phyloP scores from a whole-genome alignment of 23 tunicate species.

The Trididemnum clinides region DNA sequence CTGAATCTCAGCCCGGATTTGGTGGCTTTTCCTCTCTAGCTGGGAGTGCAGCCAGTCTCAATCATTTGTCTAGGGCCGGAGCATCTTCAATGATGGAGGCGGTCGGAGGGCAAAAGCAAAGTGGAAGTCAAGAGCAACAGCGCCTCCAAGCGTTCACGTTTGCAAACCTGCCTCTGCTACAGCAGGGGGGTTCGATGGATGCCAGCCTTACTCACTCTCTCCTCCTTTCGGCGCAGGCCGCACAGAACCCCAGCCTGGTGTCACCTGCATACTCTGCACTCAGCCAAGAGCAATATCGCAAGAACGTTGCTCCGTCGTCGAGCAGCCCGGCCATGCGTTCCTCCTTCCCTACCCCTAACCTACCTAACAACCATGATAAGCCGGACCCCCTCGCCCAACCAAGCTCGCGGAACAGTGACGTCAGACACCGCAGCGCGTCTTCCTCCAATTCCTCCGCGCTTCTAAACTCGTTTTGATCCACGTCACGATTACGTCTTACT shows the following conservation, averaged over 20 bases:
- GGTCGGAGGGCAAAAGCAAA: background rate
- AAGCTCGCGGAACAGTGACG: too few relatives aligned
- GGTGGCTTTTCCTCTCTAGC: background rate
- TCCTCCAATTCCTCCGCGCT: too few relatives aligned
- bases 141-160: background rate
- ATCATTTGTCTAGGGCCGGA: background rate
- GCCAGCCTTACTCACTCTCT: background rate
- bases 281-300: slow-evolving; percentile 3
- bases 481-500: too few relatives aligned
- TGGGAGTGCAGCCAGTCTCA: background rate
- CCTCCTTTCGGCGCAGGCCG: slow-evolving; percentile 7
- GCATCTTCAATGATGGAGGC: background rate
- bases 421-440: too few relatives aligned
- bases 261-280: slow-evolving; percentile 29
- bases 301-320: background rate
- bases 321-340: background rate
- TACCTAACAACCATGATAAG: background rate
- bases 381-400: too few relatives aligned
- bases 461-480: too few relatives aligned
- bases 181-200: background rate
- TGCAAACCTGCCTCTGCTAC: background rate
- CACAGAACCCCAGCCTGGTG: background rate
- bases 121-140: background rate
- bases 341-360: background rate
- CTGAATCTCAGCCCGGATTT: background rate